These are phyloP conservation scores for Phengaris arion DNA, from an alignment of 2,888 invertebrate species.

Conservation along the genomic window DNA sequence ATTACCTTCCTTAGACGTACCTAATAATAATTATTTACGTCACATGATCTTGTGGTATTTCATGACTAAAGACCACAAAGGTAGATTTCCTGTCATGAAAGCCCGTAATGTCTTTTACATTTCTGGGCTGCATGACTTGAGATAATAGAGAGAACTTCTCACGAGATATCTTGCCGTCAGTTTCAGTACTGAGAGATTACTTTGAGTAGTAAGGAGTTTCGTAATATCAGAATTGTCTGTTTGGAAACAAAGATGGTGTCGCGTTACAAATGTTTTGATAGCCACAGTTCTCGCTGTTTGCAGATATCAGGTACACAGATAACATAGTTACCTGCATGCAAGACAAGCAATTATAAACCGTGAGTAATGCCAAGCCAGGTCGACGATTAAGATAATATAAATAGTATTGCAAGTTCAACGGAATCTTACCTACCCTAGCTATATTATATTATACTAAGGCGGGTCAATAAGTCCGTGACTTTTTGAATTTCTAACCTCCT, in stretches of 20 bases:
- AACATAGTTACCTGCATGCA: not conserved
- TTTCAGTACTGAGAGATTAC: no score
- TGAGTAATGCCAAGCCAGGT: not conserved
- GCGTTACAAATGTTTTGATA: not conserved
- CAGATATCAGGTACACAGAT: not conserved
- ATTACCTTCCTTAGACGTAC: not conserved
- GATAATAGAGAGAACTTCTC: no score
- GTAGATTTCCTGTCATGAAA: not conserved
- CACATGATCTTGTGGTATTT: not conserved
- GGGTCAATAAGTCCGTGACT: no score
- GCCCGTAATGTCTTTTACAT: no score
- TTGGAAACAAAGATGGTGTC: conserved; percentile 20
- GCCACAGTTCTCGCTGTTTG: not conserved
- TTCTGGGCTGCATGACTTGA: no score
- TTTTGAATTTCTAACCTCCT: no score
- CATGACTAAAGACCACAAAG: not conserved
- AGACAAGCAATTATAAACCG: not conserved
- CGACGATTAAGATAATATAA: no score
- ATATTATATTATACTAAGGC: no score
- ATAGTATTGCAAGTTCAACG: no score
- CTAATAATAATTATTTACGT: not conserved
- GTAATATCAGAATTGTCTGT: not conserved
- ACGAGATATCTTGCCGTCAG: no score
- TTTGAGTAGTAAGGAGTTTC: not conserved
- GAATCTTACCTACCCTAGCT: no score